A percentile compares a stretch with the other conserved stretches of the same genome.
phyloP scores from a whole-genome alignment of 1,140 invertebrate species.

The Lasioglossum albipes region DNA sequence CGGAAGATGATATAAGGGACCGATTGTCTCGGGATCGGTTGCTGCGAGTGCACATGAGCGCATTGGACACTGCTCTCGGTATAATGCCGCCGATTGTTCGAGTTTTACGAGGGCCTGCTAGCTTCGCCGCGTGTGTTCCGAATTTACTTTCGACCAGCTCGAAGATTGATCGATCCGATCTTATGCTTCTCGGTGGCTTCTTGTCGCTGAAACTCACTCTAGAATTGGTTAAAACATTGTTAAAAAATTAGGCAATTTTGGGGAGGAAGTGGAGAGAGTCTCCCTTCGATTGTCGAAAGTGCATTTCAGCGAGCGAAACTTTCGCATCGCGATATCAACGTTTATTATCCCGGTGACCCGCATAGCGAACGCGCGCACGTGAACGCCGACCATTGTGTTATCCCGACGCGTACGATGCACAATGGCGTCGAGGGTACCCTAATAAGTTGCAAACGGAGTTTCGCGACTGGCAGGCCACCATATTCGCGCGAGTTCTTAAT shows the following conservation, averaged over 20 bases:
- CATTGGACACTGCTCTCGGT: background rate
- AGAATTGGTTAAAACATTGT: too few species aligned
- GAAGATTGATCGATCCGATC: slow-evolving; percentile 3
- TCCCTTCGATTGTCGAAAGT: too few species aligned
- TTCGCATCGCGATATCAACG: slow-evolving; percentile 44
- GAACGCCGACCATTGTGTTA: slow-evolving; percentile 52
- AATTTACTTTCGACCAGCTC: background rate
- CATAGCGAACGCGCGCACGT: slow-evolving; percentile 39
- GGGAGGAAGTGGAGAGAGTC: too few species aligned
- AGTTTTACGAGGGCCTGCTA: slow-evolving; percentile 23
- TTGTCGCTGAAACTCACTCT: background rate
- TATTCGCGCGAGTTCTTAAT: slow-evolving; percentile 67
- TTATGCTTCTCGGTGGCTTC: background rate
- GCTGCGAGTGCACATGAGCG: background rate
- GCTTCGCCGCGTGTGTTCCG: background rate
- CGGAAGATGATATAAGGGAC: slow-evolving; percentile 1
- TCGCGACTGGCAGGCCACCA: slow-evolving; percentile 59
- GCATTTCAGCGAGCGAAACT: too few species aligned
- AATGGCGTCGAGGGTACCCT: slow-evolving; percentile 52
- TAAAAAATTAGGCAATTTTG: too few species aligned
- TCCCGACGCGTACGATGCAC: slow-evolving; percentile 37
- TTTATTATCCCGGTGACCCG: slow-evolving; percentile 52
- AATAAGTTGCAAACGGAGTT: slow-evolving; percentile 50
- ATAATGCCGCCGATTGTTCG: slow-evolving; percentile 4
- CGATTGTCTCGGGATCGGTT: slow-evolving; percentile 7